phyloP scores from a whole-genome alignment of 2,113 vertebrate species.

The Pristiophorus japonicus region DNA sequence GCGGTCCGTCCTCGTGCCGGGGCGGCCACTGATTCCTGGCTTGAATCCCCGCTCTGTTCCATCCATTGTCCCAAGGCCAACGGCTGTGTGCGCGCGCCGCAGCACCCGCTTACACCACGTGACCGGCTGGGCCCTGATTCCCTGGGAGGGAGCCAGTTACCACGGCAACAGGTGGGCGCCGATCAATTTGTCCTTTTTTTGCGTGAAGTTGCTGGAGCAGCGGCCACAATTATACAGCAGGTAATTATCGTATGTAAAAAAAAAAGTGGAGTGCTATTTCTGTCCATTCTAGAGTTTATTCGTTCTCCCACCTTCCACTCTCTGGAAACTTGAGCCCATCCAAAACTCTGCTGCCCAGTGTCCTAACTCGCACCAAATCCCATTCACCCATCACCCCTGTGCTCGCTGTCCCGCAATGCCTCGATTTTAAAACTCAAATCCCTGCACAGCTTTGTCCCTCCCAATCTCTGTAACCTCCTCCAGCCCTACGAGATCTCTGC shows the following conservation, averaged over 20 bases:
- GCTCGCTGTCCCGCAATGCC: background rate
- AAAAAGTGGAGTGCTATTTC: background rate
- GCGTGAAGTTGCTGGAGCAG: too few species aligned
- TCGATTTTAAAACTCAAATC: background rate
- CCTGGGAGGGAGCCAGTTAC: background rate
- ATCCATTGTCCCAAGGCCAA: background rate
- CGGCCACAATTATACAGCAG: background rate
- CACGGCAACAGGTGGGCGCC: background rate
- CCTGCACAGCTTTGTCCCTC: background rate
- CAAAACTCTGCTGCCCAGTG: background rate
- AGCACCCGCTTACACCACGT: background rate
- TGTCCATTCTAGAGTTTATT: background rate
- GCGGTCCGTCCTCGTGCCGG: too few species aligned
- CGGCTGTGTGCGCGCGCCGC: too few species aligned
- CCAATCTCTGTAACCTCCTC: background rate
- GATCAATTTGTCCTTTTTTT: too few species aligned
- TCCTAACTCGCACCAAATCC: background rate
- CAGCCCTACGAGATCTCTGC: too few species aligned
- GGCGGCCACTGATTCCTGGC: too few species aligned
- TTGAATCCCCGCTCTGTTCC: background rate
- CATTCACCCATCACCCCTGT: background rate
- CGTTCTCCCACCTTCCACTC: background rate
- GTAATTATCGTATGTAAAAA: too few species aligned
- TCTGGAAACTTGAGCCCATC: background rate
- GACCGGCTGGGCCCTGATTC: background rate